Conservation (phyloP, 2,797 vertebrate genomes). For the Austrolebias charrua region DNA sequence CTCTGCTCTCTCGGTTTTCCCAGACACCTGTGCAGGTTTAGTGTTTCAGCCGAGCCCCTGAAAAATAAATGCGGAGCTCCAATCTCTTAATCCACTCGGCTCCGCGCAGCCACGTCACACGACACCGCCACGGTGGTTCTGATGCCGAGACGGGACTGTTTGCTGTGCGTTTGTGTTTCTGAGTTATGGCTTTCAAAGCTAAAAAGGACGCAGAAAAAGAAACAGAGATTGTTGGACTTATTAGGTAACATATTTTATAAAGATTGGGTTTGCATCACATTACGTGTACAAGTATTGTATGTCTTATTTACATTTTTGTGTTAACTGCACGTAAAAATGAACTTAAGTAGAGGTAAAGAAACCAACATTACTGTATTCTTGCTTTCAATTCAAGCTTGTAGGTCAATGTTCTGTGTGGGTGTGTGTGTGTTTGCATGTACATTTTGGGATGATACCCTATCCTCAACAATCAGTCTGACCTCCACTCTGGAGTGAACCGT, state of each 20-base stretch:
- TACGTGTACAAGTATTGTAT: too few relatives aligned
- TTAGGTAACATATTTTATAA: too few relatives aligned
- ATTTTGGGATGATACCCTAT: slow-evolving; percentile 96
- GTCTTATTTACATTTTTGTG: neutral
- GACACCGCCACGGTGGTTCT: slow-evolving; percentile 87
- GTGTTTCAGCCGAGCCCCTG: slow-evolving; percentile 93
- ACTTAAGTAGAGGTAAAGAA: slow-evolving; percentile 16
- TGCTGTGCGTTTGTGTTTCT: slow-evolving; percentile 35
- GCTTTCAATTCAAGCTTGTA: slow-evolving; percentile 87
- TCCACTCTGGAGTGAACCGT: slow-evolving; percentile 91
- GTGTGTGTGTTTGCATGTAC: slow-evolving; percentile 72
- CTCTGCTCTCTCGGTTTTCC: slow-evolving; percentile 71
- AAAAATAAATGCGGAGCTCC: slow-evolving; percentile 97
- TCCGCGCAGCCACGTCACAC: slow-evolving; percentile 96
- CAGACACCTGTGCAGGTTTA: slow-evolving; percentile 98
- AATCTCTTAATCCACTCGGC: slow-evolving; percentile 99
- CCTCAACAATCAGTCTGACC: slow-evolving; percentile 99
- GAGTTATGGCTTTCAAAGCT: slow-evolving; percentile 6
- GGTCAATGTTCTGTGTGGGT: slow-evolving; percentile 42
- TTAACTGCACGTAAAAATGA: slow-evolving; percentile 10
- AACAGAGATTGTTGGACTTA: neutral
- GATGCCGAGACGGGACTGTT: slow-evolving; percentile 83
- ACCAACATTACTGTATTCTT: slow-evolving; percentile 88
- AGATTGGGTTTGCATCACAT: neutral
- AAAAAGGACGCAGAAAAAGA: slow-evolving; percentile 15